Conservation (phyloP, 2,888 invertebrate species). For the Cheiracanthium punctorium region DNA sequence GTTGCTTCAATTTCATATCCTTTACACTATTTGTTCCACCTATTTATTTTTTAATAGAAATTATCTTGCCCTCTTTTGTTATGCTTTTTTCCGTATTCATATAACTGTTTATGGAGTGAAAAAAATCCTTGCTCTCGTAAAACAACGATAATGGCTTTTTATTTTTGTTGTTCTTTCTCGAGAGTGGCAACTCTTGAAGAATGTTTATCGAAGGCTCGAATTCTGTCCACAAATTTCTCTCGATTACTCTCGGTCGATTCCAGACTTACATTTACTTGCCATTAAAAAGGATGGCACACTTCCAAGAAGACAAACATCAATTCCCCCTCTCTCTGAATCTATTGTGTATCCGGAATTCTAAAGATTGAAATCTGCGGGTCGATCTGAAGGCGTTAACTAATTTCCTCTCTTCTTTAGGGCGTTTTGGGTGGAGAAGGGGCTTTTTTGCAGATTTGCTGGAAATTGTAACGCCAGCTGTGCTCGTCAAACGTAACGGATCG, state of each 20-base stretch:
- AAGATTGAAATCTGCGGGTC: not conserved
- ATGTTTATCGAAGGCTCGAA: too few species aligned
- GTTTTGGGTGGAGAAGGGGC: not conserved
- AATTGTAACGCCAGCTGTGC: not conserved
- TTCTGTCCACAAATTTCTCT: not conserved
- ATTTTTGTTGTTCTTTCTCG: too few species aligned
- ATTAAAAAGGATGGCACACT: not conserved
- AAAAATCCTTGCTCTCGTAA: too few species aligned
- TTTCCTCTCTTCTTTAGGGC: not conserved
- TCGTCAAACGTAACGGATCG: not conserved
- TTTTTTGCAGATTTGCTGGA: too few species aligned
- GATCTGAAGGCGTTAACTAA: not conserved
- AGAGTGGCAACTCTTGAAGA: too few species aligned
- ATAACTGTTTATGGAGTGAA: too few species aligned
- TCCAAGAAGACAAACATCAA: not conserved
- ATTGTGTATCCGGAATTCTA: not conserved
- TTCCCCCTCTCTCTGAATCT: not conserved
- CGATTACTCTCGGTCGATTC: not conserved
- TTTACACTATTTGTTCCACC: too few species aligned
- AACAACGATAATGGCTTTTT: too few species aligned
- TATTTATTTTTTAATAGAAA: too few species aligned
- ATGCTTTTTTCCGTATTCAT: too few species aligned
- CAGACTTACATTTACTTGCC: not conserved
- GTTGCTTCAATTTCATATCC: too few species aligned
- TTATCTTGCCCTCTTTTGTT: too few species aligned